phyloP scores from a whole-genome alignment of 2,888 invertebrate genomes.

The Trilocha varians region DNA sequence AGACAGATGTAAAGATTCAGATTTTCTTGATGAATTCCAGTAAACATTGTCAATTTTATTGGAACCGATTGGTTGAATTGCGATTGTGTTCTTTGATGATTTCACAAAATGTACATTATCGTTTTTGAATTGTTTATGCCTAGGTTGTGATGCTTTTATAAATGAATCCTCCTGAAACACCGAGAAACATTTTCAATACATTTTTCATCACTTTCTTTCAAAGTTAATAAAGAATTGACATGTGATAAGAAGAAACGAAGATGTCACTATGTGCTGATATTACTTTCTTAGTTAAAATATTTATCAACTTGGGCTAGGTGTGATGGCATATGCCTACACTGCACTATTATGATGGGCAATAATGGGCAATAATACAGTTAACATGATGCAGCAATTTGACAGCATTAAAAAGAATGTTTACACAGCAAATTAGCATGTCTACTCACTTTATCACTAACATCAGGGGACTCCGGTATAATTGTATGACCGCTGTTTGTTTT shows the following conservation, averaged over 20 bases:
- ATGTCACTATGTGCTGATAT: no score
- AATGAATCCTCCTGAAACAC: constrained; percentile 58
- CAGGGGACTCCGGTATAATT: constrained; percentile 56
- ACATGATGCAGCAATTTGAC: no score
- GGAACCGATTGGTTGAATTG: constrained; percentile 36
- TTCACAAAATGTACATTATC: constrained; percentile 39
- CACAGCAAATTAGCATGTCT: no score
- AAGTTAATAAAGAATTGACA: no score
- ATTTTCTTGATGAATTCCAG: constrained; percentile 47
- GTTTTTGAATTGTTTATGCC: constrained; percentile 26
- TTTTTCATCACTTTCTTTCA: no score
- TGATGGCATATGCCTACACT: no score
- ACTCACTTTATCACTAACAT: constrained; percentile 54
- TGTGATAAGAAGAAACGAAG: no score
- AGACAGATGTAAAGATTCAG: constrained; percentile 33
- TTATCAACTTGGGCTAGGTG: no score
- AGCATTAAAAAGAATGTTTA: no score
- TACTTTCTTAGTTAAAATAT: no score
- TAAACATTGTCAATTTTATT: constrained; percentile 44
- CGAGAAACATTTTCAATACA: not conserved
- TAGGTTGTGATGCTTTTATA: constrained; percentile 39
- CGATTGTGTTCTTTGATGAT: constrained; percentile 33
- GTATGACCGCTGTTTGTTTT: constrained; percentile 31
- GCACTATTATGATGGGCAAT: no score
- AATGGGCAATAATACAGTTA: no score